phyloP scores from a whole-genome alignment of 53 echinoderm and acorn worm genomes.

The Temnopleurus reevesii region DNA sequence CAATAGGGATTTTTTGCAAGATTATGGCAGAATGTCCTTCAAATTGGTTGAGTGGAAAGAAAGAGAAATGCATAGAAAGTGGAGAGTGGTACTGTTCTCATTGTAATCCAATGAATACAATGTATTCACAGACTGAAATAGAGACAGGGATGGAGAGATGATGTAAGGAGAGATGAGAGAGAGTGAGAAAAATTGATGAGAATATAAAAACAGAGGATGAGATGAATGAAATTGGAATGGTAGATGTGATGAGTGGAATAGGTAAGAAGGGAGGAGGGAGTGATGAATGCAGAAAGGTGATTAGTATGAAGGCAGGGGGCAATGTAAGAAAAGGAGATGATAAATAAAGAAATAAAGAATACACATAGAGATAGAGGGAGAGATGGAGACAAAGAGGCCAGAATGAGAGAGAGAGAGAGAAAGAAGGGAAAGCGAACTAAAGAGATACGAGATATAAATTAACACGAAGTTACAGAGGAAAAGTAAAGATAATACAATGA shows the following conservation, averaged over 20 bases:
- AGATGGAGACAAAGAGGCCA: not conserved
- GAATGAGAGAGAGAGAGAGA: not conserved
- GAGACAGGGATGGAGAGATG: no score
- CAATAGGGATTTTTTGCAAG: no score
- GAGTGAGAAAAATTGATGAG: no score
- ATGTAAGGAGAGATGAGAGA: no score
- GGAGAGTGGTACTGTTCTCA: no score
- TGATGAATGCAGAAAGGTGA: not conserved
- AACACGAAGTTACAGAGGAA: not conserved
- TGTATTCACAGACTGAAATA: not conserved
- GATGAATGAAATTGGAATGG: not conserved
- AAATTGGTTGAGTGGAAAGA: no score
- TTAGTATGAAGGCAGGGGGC: not conserved
- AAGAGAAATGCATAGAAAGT: no score
- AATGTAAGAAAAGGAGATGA: not conserved
- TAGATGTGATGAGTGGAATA: no score
- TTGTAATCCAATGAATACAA: no score
- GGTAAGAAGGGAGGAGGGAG: not conserved
- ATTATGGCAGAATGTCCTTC: no score
- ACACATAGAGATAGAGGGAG: not conserved
- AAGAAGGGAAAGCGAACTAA: not conserved
- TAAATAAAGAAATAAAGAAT: no score
- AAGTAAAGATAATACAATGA: not conserved
- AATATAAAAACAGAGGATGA: not conserved
- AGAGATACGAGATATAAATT: no score